Percentiles rank a stretch among this genome's conserved stretches.
These are phyloP conservation scores for Miniopterus natalensis DNA, from an alignment of 2,113 vertebrate genomes.

Conservation along the genomic window DNA sequence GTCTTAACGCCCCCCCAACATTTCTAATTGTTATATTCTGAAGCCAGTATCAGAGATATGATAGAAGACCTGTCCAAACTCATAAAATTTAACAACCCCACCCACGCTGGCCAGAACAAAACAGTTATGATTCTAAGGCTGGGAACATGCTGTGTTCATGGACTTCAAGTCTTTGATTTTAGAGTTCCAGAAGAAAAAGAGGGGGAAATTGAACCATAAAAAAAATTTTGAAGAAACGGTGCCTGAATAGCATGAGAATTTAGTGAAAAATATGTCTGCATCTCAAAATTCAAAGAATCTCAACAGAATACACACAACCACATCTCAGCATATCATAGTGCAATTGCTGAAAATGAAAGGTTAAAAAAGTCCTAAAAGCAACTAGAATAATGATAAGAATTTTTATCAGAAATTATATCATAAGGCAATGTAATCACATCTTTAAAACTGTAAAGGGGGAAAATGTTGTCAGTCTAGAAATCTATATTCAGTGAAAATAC, in stretches of 20 bases:
- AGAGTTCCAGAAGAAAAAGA: not conserved
- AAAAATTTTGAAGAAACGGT: not conserved
- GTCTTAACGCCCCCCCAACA: not conserved
- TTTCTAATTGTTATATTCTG: not conserved
- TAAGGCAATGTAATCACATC: not conserved
- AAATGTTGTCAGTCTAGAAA: not conserved
- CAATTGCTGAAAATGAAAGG: not conserved
- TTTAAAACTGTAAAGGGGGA: not conserved
- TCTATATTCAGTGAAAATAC: not conserved
- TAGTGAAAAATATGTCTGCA: not conserved
- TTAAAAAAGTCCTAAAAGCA: not conserved
- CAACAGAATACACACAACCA: not conserved
- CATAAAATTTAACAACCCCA: not conserved
- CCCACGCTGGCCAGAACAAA: not conserved
- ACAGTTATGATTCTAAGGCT: not conserved
- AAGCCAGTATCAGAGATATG: not conserved
- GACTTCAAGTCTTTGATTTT: not conserved
- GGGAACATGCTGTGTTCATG: not conserved
- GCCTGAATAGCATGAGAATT: not conserved
- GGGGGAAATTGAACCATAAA: not conserved
- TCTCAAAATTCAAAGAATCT: conserved; percentile 3
- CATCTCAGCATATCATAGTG: not conserved
- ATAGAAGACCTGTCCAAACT: not conserved
- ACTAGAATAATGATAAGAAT: not conserved
- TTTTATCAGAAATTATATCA: not conserved